Base-by-base conservation (phyloP, 92 coral and sea anemone genomes). In the Epizoanthus stellaris region DNA sequence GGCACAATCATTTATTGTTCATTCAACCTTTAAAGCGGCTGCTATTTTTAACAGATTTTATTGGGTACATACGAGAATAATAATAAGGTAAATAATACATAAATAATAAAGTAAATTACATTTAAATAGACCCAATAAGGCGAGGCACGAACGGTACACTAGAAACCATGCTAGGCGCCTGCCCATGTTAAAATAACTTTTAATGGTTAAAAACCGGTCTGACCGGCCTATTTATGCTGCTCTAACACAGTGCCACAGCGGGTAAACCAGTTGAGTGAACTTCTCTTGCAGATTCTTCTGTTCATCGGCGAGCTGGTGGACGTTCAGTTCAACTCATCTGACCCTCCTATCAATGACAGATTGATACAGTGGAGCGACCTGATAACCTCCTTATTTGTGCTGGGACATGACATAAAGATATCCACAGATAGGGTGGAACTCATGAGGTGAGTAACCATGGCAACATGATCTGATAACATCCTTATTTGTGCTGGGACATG, bases 281-380 rank as follows among this genome's bases (percentile, higher is more conserved):
- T 67, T 19, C 16, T 76, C 83, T 80, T 66, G 34, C 64, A 91
- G 96, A 88, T 93, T 43, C 75, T 91, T 47, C 52, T 93, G 17
- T 89, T 88, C 72, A 92, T 93, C 5, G 97, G 97, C 14, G 85
- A 39, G 42, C 59, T 93, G 7, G 85, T 73, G 42, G 90, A 65
- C 63, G 82, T 45, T 74, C 34, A 81, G 65, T 5, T 49, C 43
- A 11, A 58, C 38, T 76, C 87, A 5, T 45, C 88, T 16, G 36
- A 42, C 23, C 59, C 19, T 49, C 47, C 85, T 3, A 39, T 77
- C 67, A 85, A 81, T 63, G 95, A 91, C 77, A 86, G 87, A 57
- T 70, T 94, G 82, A 67, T 89, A 10, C 98, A 94, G 57, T 96
- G 96, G 98, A 92, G 95, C 73, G 98, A 96, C 73, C 73, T 96